A percentile compares a stretch with the other conserved stretches of the same genome.
These are phyloP conservation scores for Ditylenchus weischeri DNA, from an alignment of 2,888 invertebrate genomes.

Conservation along the genomic window DNA sequence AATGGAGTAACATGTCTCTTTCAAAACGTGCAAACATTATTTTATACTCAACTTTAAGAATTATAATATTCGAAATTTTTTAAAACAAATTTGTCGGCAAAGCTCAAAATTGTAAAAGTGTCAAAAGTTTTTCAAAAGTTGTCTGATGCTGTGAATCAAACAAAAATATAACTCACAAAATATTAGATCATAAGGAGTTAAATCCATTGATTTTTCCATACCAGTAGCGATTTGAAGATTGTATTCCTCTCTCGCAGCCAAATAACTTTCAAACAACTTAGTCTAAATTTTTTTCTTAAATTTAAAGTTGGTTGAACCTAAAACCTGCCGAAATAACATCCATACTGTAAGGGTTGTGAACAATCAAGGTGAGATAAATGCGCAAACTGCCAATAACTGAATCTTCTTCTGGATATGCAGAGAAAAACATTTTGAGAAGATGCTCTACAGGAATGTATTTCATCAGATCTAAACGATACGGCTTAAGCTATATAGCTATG, in stretches of 20 bases:
- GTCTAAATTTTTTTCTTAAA: slow-evolving; percentile 18
- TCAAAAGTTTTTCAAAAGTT: no score
- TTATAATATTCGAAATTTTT: no score
- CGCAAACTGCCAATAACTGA: slow-evolving; percentile 1
- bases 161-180: slow-evolving; percentile 1
- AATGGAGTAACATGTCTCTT: no score
- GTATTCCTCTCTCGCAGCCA: slow-evolving; percentile 25
- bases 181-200: slow-evolving; percentile 20
- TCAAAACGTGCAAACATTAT: no score
- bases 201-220: neutral
- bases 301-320: neutral
- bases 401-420: slow-evolving; percentile 9
- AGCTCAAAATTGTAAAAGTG: no score
- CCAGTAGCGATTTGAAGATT: neutral
- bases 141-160: no score
- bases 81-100: no score
- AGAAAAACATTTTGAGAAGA: slow-evolving; percentile 28
- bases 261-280: slow-evolving; percentile 26
- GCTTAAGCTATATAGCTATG: neutral
- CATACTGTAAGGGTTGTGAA: slow-evolving; percentile 22
- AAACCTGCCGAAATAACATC: slow-evolving; percentile 20
- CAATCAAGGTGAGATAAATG: slow-evolving; percentile 25
- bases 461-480: slow-evolving; percentile 12
- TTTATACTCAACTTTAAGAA: no score
- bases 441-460: slow-evolving; percentile 18